These are phyloP conservation scores for Mesochorus sp. DNA, from an alignment of 2,888 invertebrate species.

Conservation along the genomic window DNA sequence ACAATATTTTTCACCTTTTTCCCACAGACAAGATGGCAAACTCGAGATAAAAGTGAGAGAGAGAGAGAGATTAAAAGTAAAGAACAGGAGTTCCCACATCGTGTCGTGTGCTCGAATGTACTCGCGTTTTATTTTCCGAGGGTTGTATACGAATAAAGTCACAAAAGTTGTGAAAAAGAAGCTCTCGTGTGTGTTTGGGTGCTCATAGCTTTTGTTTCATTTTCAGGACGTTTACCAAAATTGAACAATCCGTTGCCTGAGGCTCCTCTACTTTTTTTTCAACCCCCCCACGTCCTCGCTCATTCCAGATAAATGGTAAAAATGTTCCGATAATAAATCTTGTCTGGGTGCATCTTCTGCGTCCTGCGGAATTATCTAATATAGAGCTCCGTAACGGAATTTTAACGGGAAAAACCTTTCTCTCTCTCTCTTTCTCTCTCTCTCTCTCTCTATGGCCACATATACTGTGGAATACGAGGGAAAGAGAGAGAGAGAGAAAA, in stretches of 20 bases:
- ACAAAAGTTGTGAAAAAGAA: slow-evolving; percentile 20
- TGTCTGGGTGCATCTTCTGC: neutral
- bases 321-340: slow-evolving; percentile 36
- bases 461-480: too few species aligned
- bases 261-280: neutral
- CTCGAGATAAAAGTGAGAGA: neutral
- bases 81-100: slow-evolving; percentile 11
- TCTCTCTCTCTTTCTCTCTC: too few species aligned
- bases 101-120: neutral
- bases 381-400: slow-evolving; percentile 12
- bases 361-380: slow-evolving; percentile 38
- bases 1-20: slow-evolving; percentile 12
- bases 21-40: neutral
- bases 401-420: neutral
- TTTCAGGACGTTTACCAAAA: slow-evolving; percentile 39
- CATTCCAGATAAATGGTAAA: neutral
- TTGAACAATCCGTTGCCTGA: slow-evolving; percentile 20
- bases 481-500: too few species aligned
- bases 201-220: slow-evolving; percentile 19
- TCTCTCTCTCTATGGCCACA: too few species aligned
- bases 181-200: neutral
- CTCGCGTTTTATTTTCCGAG: slow-evolving; percentile 32
- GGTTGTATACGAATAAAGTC: neutral
- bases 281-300: neutral
- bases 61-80: slow-evolving; percentile 42